Base-by-base conservation (phyloP, 1,140 invertebrate species). In the Drosophila hydei region DNA sequence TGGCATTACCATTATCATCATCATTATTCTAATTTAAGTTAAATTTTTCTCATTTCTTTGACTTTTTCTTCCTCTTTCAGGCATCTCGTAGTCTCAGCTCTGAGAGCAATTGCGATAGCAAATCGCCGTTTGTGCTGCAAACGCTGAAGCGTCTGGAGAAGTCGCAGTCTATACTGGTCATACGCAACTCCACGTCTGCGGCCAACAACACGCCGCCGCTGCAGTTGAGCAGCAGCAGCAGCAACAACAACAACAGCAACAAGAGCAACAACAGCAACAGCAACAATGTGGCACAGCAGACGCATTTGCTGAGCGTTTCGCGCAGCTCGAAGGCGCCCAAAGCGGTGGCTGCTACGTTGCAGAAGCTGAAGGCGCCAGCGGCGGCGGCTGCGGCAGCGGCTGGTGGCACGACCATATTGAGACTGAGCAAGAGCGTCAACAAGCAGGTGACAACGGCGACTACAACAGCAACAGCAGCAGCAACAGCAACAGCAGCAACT, bases 91-190 rank as follows among this genome's bases (percentile, higher is more conserved):
- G 89, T 54, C 72, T 90, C 14, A 91, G 75, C 50, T 64, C 73
- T 16, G 80, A 87, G 65, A 90, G 85, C 63, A 84, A 76, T 36
- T 43, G 79, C 25, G 76, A 89, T 58, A 75, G 68, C 67, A 89
- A 91, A 64, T 91, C 90, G 0, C 91, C 91, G 0, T 91, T 91
- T 76, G 85, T 91, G 43, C 64, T 91, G 65, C 91, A 91, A 62
- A 91, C 91, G 12, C 71, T 91, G 6, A 91, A 91, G 55, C 89
- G 91, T 5, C 60, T 91, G 45, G 91, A 91, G 65, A 91, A 91
- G 72, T 91, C 90, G 0, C 91, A 91, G 62, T 91, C 90, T 23
- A 91, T 91, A 16, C 56, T 91, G 51, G 91, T 91, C 6, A 91
- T 91, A 75, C 87, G 91, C 7, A 91, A 91, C 63, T 77, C 89